Percentiles rank a stretch among this genome's conserved stretches.
phyloP scores from a whole-genome alignment of 23 tunicate species.

The Styela plicata region DNA sequence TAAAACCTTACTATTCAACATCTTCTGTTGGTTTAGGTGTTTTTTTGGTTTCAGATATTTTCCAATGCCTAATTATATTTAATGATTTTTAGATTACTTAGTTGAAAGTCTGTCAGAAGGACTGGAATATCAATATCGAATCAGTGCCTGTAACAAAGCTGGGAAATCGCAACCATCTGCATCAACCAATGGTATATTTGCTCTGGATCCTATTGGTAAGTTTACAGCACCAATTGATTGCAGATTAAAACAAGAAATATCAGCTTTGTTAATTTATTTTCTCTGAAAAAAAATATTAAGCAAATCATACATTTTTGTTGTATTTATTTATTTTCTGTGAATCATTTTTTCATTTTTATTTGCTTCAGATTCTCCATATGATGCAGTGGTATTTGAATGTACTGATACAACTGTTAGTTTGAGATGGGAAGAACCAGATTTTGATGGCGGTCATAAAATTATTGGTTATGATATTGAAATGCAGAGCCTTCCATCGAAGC shows the following conservation, averaged over 20 bases:
- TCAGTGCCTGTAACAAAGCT: conserved; percentile 78
- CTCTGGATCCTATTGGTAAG: conserved; percentile 28
- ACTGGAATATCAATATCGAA: conserved; percentile 85
- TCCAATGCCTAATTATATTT: background rate
- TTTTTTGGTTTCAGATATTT: background rate
- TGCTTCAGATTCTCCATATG: background rate
- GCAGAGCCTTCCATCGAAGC: conserved; percentile 19
- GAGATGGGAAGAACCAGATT: conserved; percentile 34
- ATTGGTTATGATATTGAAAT: conserved; percentile 25
- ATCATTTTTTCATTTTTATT: too few relatives aligned
- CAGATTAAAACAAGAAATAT: background rate
- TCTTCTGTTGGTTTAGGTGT: background rate
- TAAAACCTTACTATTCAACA: too few relatives aligned
- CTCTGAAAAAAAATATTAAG: too few relatives aligned
- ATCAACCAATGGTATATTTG: background rate
- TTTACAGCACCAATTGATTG: too few relatives aligned
- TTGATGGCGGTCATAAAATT: conserved; percentile 27
- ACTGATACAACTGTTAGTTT: conserved; percentile 16
- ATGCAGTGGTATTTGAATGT: conserved; percentile 10
- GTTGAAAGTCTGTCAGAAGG: conserved; percentile 69
- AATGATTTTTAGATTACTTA: background rate
- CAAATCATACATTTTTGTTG: too few relatives aligned
- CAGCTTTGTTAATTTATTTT: too few relatives aligned
- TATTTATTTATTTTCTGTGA: too few relatives aligned
- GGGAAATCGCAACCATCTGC: conserved; percentile 44